phyloP scores from a whole-genome alignment of 1,140 invertebrate genomes.

The Neodiprion virginianus region DNA sequence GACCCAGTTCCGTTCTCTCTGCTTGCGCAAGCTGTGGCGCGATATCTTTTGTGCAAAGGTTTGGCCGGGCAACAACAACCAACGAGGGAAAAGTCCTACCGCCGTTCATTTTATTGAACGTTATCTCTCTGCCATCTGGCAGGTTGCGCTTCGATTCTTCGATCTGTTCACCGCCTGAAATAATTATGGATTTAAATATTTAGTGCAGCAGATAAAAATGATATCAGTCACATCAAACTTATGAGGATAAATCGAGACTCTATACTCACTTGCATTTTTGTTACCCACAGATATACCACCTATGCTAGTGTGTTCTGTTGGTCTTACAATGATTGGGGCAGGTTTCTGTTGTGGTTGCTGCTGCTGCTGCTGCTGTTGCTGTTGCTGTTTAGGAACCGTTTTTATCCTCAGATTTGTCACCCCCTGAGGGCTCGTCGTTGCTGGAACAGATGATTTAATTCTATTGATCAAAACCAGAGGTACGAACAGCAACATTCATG shows the following conservation, averaged over 20 bases:
- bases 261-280: slow-evolving; percentile 57
- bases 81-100: slow-evolving; percentile 84
- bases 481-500: slow-evolving; percentile 14
- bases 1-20: slow-evolving; percentile 62
- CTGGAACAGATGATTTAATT: slow-evolving; percentile 27
- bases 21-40: slow-evolving; percentile 44
- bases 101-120: slow-evolving; percentile 80
- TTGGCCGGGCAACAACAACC: slow-evolving; percentile 80
- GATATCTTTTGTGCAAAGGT: slow-evolving; percentile 72
- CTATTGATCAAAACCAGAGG: background rate
- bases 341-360: slow-evolving; percentile 28
- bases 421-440: slow-evolving; percentile 38
- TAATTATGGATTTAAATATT: background rate
- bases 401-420: slow-evolving; percentile 50
- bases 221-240: slow-evolving; percentile 61
- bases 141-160: slow-evolving; percentile 58
- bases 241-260: slow-evolving; percentile 66
- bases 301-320: slow-evolving; percentile 72
- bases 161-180: slow-evolving; percentile 53
- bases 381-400: slow-evolving; percentile 39
- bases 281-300: slow-evolving; percentile 69
- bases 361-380: slow-evolving; percentile 20
- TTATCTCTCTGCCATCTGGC: slow-evolving; percentile 74
- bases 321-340: slow-evolving; percentile 53
- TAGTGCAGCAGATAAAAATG: slow-evolving; percentile 11